Evolutionary conservation across 2,888 invertebrate genomes (phyloP), one percentile per base, ranked within the genome.

Genomic region (Ophioninae sp.): DNA sequence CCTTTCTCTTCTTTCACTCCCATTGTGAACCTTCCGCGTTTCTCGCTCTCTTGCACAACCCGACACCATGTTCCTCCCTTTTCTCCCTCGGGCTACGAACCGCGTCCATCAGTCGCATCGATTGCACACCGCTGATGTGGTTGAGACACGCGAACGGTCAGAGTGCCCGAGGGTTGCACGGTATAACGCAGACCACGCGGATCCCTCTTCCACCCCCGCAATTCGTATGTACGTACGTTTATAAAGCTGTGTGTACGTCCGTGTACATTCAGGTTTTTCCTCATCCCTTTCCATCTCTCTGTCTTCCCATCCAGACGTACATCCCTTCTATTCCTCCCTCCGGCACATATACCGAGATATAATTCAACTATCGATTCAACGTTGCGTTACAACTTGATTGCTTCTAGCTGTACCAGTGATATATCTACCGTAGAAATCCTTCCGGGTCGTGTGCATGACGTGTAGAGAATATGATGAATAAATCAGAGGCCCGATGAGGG

Each of bases 81-180:
- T 57, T 57, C 64, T 59, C 68, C 62, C 70, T 73, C 68, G 37
- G 65, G 77, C 82, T 57, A 67, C 74, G 79, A 81, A 81, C 80
- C 83, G 84, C 84, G 84, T 82, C 83, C 83, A 83, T 83, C 86
- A 81, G 83, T 82, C 86, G 83, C 85, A 85, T 85, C 86, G 86
- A 86, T 86, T 86, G 79, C 82, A 85, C 83, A 79, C 82, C 84
- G 83, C 85, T 87, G 87, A 87, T 87, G 87, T 86, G 82, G 85
- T 86, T 75, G 80, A 83, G 81, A 86, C 87, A 87, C 87, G 87
- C 87, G 76, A 87, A 78, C 85, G 86, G 83, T 82, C 85, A 83
- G 83, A 84, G 83, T 81, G 82, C 82, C 81, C 73, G 79, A 74
- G 81, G 83, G 82, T 79, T 83, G 80, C 68, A 82, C 79, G 84